Conservation (phyloP, 1,140 invertebrate genomes). For the Drosophila erecta region DNA sequence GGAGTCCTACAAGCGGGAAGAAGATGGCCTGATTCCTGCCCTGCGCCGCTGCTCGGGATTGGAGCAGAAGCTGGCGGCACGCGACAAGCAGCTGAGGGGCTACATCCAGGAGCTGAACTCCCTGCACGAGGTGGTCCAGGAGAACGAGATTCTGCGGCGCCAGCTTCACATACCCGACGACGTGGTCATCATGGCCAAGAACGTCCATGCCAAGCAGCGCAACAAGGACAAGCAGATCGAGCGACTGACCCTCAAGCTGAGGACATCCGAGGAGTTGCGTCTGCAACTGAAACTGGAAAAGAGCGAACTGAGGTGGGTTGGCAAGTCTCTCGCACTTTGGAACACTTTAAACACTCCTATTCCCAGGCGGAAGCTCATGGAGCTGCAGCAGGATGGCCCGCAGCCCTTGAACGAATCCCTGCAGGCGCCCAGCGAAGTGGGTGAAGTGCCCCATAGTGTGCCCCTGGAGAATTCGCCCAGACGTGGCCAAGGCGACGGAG, state of each 20-base stretch:
- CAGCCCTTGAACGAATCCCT: constrained; percentile 26
- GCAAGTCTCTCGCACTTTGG: too few species aligned
- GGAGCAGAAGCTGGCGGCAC: constrained; percentile 71
- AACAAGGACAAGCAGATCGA: constrained; percentile 84
- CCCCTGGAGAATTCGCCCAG: constrained; percentile 58
- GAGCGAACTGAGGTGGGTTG: constrained; percentile 64
- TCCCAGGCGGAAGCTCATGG: constrained; percentile 44
- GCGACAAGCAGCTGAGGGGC: constrained; percentile 72
- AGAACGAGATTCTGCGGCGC: constrained; percentile 71
- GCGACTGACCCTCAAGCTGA: constrained; percentile 70
- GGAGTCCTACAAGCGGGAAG: constrained; percentile 73
- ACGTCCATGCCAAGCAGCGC: constrained; percentile 71
- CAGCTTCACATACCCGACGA: constrained; percentile 78
- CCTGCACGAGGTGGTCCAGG: constrained; percentile 73
- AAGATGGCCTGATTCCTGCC: constrained; percentile 73
- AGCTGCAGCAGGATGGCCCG: constrained; percentile 26
- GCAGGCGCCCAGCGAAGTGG: constrained; percentile 63
- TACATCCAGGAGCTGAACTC: constrained; percentile 78
- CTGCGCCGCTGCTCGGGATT: constrained; percentile 69
- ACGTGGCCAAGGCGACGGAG: constrained; percentile 69
- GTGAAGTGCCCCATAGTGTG: constrained; percentile 57
- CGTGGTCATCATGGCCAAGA: constrained; percentile 69
- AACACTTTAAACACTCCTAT: too few species aligned
- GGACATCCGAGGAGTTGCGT: constrained; percentile 80
- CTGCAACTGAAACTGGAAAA: constrained; percentile 83